Evolutionary conservation across 2,113 vertebrate genomes (phyloP).

Genomic region (Lophochroa leadbeateri): DNA sequence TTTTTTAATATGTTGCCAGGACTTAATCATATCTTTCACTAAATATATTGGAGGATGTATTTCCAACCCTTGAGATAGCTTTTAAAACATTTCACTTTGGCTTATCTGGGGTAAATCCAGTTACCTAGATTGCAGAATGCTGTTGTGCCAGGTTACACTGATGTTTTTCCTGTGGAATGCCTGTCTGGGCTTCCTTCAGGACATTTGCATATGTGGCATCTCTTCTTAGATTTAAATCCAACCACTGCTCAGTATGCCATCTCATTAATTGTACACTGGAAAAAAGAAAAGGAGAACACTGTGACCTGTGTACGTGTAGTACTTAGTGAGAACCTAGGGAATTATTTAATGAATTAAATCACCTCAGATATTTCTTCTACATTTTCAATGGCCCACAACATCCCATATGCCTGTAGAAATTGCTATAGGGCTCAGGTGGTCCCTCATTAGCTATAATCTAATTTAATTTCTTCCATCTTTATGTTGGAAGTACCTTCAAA

Average conservation of each 20-base stretch:
- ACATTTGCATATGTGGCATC: background rate
- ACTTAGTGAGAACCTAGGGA: slow-evolving; percentile 39
- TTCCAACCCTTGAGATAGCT: background rate
- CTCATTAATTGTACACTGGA: slow-evolving; percentile 24
- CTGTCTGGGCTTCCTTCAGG: background rate
- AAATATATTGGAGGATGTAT: background rate
- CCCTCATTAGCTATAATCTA: slow-evolving; percentile 39
- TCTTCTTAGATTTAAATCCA: slow-evolving; percentile 23
- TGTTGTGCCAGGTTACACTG: background rate
- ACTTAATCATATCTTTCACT: background rate
- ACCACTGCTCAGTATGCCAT: slow-evolving; percentile 3
- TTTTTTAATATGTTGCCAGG: background rate
- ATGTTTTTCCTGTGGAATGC: background rate
- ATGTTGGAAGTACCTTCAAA: slow-evolving; percentile 17
- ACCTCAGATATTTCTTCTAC: slow-evolving; percentile 43
- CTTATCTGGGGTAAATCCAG: background rate
- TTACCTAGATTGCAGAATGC: background rate
- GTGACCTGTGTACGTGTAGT: background rate
- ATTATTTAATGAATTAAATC: slow-evolving; percentile 53
- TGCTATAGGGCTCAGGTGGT: slow-evolving; percentile 49
- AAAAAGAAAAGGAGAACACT: background rate
- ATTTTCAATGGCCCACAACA: slow-evolving; percentile 38
- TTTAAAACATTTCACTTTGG: background rate
- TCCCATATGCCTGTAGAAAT: slow-evolving; percentile 18
- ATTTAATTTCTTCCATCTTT: slow-evolving; percentile 52